Evolutionary conservation across 2,797 vertebrate genomes (phyloP).

Genomic region (Ceryle rudis): DNA sequence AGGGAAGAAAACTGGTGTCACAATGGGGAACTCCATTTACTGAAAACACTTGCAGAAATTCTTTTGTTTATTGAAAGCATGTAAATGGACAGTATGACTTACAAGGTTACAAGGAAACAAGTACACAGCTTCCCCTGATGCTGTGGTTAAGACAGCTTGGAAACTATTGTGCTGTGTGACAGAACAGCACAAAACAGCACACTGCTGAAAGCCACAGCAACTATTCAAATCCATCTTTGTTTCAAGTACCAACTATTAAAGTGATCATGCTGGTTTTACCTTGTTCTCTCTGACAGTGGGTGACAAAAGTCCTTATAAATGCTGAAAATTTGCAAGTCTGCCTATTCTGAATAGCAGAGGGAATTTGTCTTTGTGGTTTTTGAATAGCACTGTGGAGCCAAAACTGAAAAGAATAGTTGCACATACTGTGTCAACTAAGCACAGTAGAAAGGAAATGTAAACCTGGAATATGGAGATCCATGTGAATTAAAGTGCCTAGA

Average conservation of each 20-base stretch:
- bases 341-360: constrained; percentile 19
- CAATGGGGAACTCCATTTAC: constrained; percentile 27
- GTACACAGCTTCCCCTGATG: constrained; percentile 9
- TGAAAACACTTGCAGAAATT: constrained; percentile 38
- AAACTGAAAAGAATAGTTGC: background rate
- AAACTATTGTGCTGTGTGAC: constrained; percentile 29
- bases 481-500: background rate
- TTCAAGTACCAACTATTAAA: constrained; percentile 49
- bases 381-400: background rate
- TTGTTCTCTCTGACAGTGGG: constrained; percentile 9
- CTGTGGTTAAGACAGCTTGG: constrained; percentile 25
- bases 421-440: background rate
- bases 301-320: constrained; percentile 59
- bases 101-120: constrained; percentile 56
- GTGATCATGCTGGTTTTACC: constrained; percentile 38
- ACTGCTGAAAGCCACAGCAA: background rate
- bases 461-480: background rate
- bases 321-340: constrained; percentile 8
- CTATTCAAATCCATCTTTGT: constrained; percentile 22
- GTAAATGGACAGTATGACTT: constrained; percentile 65
- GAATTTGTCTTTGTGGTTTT: background rate
- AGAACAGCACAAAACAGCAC: constrained; percentile 12
- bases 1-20: constrained; percentile 25
- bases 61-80: constrained; percentile 63
- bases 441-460: background rate